Base-by-base conservation (phyloP, 2,888 invertebrate genomes). In the Ametastegia equiseti region DNA sequence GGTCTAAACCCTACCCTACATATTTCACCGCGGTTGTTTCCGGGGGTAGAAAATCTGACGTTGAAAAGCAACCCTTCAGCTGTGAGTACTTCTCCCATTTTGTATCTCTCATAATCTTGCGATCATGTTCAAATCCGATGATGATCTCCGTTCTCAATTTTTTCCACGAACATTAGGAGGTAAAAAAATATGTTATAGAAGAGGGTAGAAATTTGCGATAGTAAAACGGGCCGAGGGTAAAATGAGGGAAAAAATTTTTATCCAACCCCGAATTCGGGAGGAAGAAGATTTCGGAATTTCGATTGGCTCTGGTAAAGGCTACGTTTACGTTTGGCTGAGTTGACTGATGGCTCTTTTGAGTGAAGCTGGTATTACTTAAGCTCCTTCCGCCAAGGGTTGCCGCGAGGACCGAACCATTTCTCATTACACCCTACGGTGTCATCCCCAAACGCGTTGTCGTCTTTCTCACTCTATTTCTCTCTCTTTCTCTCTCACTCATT, bases 291-390 rank as follows among this genome's bases (percentile, higher is more conserved):
- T 73, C 33, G 73, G 47, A 73, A 73, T 73, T 73, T 73, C 73
- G 73, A 73, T 73, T 36, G 73, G 73, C 36, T 33, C 73, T 42
- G 30, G 47, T 50, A 71, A 71, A 50, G 82, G 82, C 82, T 81
- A 82, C 82, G 81, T 84, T 81, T 83, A 83, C 82, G 77, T 83
- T 82, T 82, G 80, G 82, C 80, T 80, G 84, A 82, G 83, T 85
- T 86, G 86, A 87, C 86, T 86, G 86, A 86, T 87, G 86, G 85
- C 86, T 87, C 86, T 86, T 87, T 86, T 85, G 78, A 85, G 84
- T 83, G 84, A 84, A 84, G 84, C 86, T 85, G 86, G 86, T 87
- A 87, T 87, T 86, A 86, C 86, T 86, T 86, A 86, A 86, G 86
- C 84, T 85, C 85, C 85, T 84, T 85, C 81, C 84, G 84, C 39